Base-by-base conservation (phyloP, 2,113 vertebrate species). In the Aplodontia rufa region DNA sequence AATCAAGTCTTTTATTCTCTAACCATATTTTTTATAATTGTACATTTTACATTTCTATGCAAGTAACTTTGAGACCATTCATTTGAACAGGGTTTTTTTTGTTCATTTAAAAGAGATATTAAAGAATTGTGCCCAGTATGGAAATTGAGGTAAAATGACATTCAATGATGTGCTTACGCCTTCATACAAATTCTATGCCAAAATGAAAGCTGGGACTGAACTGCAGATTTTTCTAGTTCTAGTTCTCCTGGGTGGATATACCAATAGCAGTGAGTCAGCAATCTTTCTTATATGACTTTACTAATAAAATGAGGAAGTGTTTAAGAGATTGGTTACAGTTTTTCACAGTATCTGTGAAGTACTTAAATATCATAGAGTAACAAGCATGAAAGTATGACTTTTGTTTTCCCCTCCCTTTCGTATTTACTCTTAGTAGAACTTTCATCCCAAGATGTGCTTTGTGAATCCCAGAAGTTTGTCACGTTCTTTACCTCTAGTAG, bases 81-180 rank as follows among this genome's bases (percentile, higher is more conserved):
- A 47, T 90, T 95, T 95, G 68, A 74, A 86, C 3, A 58, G 9
- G 20, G 5, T 90, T 2, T 81, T 81, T 92, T 87, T 92, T 74
- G n/a, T n/a, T 12, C 32, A 42, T 74, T 90, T 83, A 76, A 93
- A 91, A 83, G 42, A 84, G 26, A 85, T 83, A 55, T 32, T 81
- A 49, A 94, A 88, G 37, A 90, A 72, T 37, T 64, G 35, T 83
- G 32, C 42, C 69, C 42, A 35, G 12, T 60, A 87, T 17, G 62
- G 71, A 20, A 78, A 80, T 45, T 47, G 75, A 96, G 32, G 35
- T n/a, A 82, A 95, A 95, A 78, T 93, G 55, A 72, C 19, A 24
- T 88, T 96, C 85, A 80, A 90, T 89, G 80, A 95, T 81, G 80
- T 47, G 6, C 6, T 93, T 3, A 19, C 8, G 6, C 72, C 49